Evolutionary conservation across 2,888 invertebrate genomes (phyloP), one percentile per base, ranked within the genome.

Genomic region (Mesorhabditis belari): DNA sequence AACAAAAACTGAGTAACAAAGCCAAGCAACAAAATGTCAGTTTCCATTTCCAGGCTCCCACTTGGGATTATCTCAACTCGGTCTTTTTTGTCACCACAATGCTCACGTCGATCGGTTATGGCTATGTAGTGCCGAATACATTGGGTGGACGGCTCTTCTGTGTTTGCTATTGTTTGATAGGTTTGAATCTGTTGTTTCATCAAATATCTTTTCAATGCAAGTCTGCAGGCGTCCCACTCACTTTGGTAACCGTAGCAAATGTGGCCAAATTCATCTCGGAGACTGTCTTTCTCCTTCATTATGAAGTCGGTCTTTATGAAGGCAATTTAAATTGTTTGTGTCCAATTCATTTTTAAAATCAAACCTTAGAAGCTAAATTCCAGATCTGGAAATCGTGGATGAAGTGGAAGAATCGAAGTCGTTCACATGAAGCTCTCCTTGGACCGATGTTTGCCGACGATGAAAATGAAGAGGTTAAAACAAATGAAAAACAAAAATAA

Each of bases 131-230:
- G 24, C 79, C 79, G 19, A 69, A 67, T 26, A 79, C 79, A 0
- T 74, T 75, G 58, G 69, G 73, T 3, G 92, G 92, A 25, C 91
- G 92, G 83, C 83, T 90, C 57, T 91, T 92, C 84, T 90, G 90
- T 83, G 90, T 92, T 81, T 82, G 89, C 60, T 92, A 90, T 84
- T 90, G 91, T 0, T 83, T 89, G 63, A 85, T 91, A 57, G 85
- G 77, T 74, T 25, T 50, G 57, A 50, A 23, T 29, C 12, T 27
- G n/a, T 3, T 52, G 4, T 2, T 2, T 19, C 2, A 35, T 35
- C n/a, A 1, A 35, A 35, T 17, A 35, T 17, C 12, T 35, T 35
- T 35, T 35, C n/a, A n/a, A n/a, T 54, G 19, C 23, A 25, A 54
- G 24, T 26, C 55, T 61, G 44, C 52, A 69, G 73, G 74, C 17